Conservation (phyloP, 2,113 vertebrate species). For the Balaenoptera acutorostrata region DNA sequence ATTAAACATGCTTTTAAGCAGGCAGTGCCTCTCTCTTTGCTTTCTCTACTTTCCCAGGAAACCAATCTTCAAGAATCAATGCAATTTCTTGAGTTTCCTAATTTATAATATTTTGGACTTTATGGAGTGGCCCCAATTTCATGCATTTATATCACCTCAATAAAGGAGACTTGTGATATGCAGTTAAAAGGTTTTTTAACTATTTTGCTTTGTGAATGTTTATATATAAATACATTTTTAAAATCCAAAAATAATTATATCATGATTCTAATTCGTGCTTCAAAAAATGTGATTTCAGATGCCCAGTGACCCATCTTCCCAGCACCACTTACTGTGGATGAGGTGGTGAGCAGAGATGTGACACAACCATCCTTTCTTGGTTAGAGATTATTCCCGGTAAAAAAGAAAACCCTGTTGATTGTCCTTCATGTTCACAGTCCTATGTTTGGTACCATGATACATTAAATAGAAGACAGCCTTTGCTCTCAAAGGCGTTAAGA, state of each 20-base stretch:
- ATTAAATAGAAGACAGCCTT: background rate
- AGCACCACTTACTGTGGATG: background rate
- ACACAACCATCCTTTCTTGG: background rate
- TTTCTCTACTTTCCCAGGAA: background rate
- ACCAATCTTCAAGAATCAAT: background rate
- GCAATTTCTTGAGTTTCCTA: background rate
- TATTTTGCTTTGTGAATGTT: background rate
- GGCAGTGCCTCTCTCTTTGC: background rate
- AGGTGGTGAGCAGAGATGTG: background rate
- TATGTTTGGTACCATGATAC: background rate
- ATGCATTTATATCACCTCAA: background rate
- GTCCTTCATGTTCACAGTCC: background rate
- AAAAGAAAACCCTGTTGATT: background rate
- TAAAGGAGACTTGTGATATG: background rate
- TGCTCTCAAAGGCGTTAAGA: background rate
- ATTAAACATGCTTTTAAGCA: background rate
- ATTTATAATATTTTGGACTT: background rate
- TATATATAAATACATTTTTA: background rate
- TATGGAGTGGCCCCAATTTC: background rate
- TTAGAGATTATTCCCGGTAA: background rate
- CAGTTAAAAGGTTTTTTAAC: background rate
- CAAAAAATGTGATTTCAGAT: background rate
- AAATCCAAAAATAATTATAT: background rate
- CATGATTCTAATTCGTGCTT: background rate
- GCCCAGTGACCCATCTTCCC: background rate